phyloP scores from a whole-genome alignment of 2,888 invertebrate genomes.

The Nomada flava region DNA sequence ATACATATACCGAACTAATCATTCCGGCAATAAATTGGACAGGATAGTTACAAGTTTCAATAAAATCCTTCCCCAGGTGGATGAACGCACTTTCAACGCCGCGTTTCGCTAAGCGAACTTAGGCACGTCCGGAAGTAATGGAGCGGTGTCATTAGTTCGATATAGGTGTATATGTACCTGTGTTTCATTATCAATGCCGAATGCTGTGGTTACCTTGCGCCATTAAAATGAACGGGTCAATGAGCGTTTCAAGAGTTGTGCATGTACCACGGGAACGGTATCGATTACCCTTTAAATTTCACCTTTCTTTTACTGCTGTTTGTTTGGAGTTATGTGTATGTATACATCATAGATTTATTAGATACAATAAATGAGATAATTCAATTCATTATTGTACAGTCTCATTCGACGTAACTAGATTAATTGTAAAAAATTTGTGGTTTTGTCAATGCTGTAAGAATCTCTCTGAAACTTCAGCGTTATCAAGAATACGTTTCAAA shows the following conservation, averaged over 20 bases:
- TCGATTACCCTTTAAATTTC: neutral
- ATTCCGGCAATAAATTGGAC: neutral
- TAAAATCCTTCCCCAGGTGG: neutral
- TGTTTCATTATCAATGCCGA: constrained; percentile 69
- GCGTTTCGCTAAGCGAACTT: constrained; percentile 41
- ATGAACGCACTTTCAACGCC: constrained; percentile 10
- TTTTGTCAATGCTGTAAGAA: too few relatives aligned
- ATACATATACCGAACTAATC: neutral
- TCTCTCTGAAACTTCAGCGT: too few relatives aligned
- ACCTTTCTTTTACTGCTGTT: too few relatives aligned
- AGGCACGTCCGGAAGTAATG: constrained; percentile 63
- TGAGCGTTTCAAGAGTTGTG: constrained; percentile 39
- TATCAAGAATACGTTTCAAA: too few relatives aligned
- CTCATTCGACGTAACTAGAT: too few relatives aligned
- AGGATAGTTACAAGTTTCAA: neutral
- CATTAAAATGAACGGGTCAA: constrained; percentile 52
- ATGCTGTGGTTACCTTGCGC: constrained; percentile 45
- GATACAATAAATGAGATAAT: too few relatives aligned
- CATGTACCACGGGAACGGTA: neutral
- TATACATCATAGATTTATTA: too few relatives aligned
- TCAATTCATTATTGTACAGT: too few relatives aligned
- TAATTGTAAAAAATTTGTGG: neutral
- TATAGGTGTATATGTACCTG: constrained; percentile 31
- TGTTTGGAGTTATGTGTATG: too few relatives aligned
- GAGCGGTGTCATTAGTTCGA: constrained; percentile 48